Evolutionary conservation across 1,140 invertebrate species (phyloP), one percentile per base, ranked within the genome.

Genomic region (Sinonovacula constricta): DNA sequence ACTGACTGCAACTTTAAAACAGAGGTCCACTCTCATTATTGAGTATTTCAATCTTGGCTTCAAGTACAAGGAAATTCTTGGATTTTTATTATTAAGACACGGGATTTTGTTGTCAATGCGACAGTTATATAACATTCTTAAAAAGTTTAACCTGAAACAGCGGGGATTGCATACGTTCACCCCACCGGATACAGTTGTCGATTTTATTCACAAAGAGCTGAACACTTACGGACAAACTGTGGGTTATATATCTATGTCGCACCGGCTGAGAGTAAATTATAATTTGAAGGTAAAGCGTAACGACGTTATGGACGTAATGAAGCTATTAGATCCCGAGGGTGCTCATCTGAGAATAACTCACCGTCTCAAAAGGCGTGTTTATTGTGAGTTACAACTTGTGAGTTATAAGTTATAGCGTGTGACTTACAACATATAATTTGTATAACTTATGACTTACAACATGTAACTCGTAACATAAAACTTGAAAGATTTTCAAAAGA

Each of bases 271-370:
- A 24, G n/a, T 65, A 14, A 28, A 65, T 65, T 49, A 65, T 28
- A 12, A 65, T 5, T 26, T 45, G 51, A 18, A 31, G 1, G 51
- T 68, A 24, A 68, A 54, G n/a, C 4, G 45, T 22, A 36, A 59
- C 26, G 56, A 57, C 12, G 68, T 70, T 24, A 34, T 36, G 30
- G 56, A 59, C 22, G 31, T 70, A 39, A 70, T 72, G 69, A 60
- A 10, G 34, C 31, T 26, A 1, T 26, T 70, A 10, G 54, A 57
- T 70, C 53, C 68, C n/a, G 56, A 24, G 39, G 53, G 68, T 70
- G 54, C 59, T 26, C 14, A 57, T 14, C 24, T 71, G 56, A 18
- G 51, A 33, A 54, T 36, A 60, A 31, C 22, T 22, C 51, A 24
- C 5, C 53, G 56, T 39, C 56, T 71, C 15, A 2, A 12, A n/a